Evolutionary conservation across 2,113 vertebrate genomes (phyloP).

Genomic region (Poecile atricapillus): DNA sequence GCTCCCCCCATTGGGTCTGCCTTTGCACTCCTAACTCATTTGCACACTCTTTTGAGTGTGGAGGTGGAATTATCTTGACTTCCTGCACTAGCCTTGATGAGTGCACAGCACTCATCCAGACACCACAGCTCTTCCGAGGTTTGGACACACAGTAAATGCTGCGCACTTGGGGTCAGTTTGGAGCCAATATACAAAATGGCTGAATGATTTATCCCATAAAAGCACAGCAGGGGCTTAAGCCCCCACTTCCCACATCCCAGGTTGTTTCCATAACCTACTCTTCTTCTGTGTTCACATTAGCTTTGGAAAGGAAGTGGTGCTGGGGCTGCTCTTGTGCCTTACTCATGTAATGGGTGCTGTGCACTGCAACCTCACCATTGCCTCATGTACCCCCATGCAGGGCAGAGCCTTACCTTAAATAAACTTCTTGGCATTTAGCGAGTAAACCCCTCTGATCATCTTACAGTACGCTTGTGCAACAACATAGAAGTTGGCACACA

Average conservation of each 20-base stretch:
- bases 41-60: not conserved
- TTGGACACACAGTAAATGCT: not conserved
- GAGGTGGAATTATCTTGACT: not conserved
- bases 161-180: not conserved
- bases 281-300: not conserved
- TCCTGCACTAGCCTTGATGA: not conserved
- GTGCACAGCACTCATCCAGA: not conserved
- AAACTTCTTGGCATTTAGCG: not conserved
- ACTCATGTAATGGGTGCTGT: not conserved
- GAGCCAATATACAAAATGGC: not conserved
- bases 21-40: not conserved
- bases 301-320: not conserved
- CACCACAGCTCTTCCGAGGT: not conserved
- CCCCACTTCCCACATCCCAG: not conserved
- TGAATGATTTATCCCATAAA: not conserved
- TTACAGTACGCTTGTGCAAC: not conserved
- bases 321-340: not conserved
- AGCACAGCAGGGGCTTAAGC: not conserved
- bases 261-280: not conserved
- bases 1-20: not conserved
- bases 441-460: not conserved
- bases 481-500: not conserved
- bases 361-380: not conserved
- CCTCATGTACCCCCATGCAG: not conserved
- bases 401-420: slow-evolving; percentile 13